Percentiles rank a stretch among this genome's conserved stretches.
These are phyloP conservation scores for Paedocypris micromegethes DNA, from an alignment of 2,797 vertebrate species.

Conservation along the genomic window DNA sequence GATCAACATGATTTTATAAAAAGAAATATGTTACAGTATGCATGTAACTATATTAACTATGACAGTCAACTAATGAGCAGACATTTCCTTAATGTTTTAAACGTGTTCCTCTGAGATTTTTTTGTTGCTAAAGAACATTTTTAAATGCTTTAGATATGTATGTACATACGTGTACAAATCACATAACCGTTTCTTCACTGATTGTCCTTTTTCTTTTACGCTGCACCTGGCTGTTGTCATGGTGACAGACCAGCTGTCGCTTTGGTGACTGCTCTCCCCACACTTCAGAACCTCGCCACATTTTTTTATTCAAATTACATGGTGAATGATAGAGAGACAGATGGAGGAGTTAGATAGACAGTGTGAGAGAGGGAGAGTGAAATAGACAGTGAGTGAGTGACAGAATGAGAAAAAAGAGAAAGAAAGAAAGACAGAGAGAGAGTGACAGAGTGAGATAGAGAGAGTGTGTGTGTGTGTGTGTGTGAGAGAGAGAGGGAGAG, in stretches of 20 bases:
- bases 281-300: conserved; percentile 41
- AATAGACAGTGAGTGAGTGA: conserved; percentile 53
- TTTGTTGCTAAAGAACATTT: neutral
- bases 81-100: too few species aligned
- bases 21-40: conserved; percentile 1
- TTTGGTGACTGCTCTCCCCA: conserved; percentile 37
- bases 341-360: conserved; percentile 45
- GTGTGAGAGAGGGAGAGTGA: conserved; percentile 9
- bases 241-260: conserved; percentile 42
- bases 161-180: conserved; percentile 22
- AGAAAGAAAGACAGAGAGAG: conserved; percentile 17
- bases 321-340: conserved; percentile 40
- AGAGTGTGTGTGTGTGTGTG: conserved; percentile 34
- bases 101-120: conserved; percentile 6
- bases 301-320: conserved; percentile 17
- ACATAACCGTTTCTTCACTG: conserved; percentile 26
- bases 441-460: conserved; percentile 10
- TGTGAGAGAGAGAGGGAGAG: conserved; percentile 21
- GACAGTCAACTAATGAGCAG: too few species aligned
- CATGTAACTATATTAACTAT: neutral
- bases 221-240: conserved; percentile 58
- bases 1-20: neutral
- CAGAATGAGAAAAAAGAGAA: conserved; percentile 55
- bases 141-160: conserved; percentile 13
- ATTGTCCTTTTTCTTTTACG: conserved; percentile 31